Evolutionary conservation across 2,888 invertebrate genomes (phyloP).

Genomic region (Clepsis dumicolana): DNA sequence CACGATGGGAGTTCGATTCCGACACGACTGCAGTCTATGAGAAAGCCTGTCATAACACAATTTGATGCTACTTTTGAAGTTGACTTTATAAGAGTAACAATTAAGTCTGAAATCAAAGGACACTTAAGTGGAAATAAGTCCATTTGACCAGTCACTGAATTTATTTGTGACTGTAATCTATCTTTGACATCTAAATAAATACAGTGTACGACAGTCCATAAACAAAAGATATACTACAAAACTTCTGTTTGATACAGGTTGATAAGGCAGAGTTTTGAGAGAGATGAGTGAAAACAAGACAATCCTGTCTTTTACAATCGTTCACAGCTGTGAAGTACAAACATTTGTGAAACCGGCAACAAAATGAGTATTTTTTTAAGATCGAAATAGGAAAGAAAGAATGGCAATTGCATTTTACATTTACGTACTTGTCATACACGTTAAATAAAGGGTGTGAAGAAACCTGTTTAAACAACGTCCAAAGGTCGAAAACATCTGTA

Average conservation of each 20-base stretch:
- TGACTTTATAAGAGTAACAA: not conserved
- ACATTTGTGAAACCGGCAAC: conserved; percentile 14
- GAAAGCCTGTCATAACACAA: conserved; percentile 10
- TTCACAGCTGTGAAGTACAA: not conserved
- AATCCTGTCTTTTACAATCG: too few species aligned
- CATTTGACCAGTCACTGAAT: not conserved
- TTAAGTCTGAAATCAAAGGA: not conserved
- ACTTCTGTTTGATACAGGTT: not conserved
- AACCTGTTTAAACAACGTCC: conserved; percentile 30
- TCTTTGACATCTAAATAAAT: too few species aligned
- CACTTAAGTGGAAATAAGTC: not conserved
- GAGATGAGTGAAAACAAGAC: too few species aligned
- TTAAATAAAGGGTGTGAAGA: conserved; percentile 36
- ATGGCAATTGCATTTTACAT: conserved; percentile 29
- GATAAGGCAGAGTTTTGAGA: too few species aligned
- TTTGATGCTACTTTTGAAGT: not conserved
- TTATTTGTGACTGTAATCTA: not conserved
- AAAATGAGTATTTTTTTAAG: conserved; percentile 24
- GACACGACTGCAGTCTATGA: conserved; percentile 26
- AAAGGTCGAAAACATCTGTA: conserved; percentile 30
- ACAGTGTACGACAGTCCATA: too few species aligned
- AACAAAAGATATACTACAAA: too few species aligned
- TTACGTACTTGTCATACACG: conserved; percentile 33
- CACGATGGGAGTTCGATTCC: conserved; percentile 22
- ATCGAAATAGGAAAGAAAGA: conserved; percentile 23